phyloP scores from a whole-genome alignment of 1,140 invertebrate genomes.

The Papilio helenus region DNA sequence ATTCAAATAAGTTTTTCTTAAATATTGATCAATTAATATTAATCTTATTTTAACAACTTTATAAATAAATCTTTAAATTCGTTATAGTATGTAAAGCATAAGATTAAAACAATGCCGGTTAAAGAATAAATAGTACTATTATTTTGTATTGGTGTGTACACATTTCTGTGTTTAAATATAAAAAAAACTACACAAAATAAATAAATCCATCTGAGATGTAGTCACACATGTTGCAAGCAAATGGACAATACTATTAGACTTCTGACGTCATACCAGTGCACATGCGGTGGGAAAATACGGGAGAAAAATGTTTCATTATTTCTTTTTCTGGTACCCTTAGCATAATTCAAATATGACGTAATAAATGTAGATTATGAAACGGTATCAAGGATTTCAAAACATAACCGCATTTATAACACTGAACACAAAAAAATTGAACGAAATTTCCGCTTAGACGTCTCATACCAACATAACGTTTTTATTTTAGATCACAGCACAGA shows the following conservation, averaged over 20 bases:
- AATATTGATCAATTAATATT: too few relatives aligned
- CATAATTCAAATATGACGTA: background rate
- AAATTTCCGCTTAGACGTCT: background rate
- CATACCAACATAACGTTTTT: background rate
- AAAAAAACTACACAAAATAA: background rate
- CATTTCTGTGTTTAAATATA: background rate
- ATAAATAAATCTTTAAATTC: too few relatives aligned
- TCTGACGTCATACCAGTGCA: conserved; percentile 67
- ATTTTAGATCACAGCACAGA: too few relatives aligned
- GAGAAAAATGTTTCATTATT: conserved; percentile 57
- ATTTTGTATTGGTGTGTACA: too few relatives aligned
- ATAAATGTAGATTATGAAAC: background rate
- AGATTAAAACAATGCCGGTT: too few relatives aligned
- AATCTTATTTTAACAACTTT: too few relatives aligned
- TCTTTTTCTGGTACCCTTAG: background rate
- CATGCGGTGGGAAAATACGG: conserved; percentile 61
- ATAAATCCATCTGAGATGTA: conserved; percentile 1
- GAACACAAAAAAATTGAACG: background rate
- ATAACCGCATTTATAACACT: background rate
- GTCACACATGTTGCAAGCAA: conserved; percentile 38
- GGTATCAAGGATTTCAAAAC: background rate
- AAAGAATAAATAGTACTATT: too few relatives aligned
- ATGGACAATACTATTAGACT: conserved; percentile 50
- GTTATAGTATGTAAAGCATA: too few relatives aligned
- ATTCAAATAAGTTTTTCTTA: too few relatives aligned